A percentile compares a stretch with the other conserved stretches of the same genome.
phyloP scores from a whole-genome alignment of 2,888 invertebrate species.

The Sialis fuliginosa region DNA sequence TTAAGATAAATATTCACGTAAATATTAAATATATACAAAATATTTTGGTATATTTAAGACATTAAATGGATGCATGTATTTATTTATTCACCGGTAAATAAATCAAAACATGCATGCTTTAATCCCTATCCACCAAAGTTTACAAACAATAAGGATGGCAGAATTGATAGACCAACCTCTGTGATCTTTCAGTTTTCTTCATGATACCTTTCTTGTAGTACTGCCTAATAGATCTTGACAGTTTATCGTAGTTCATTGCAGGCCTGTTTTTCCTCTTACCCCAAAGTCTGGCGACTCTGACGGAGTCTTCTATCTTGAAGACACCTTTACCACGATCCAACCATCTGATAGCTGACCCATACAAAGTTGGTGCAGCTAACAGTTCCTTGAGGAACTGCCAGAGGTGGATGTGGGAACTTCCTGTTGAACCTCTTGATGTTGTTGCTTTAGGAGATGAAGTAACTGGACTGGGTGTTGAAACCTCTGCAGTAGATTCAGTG shows the following conservation, averaged over 20 bases:
- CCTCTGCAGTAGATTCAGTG: constrained; percentile 17
- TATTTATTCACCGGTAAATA: no score
- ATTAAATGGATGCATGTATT: no score
- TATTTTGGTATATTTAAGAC: no score
- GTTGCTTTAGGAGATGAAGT: constrained; percentile 15
- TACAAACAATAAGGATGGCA: constrained; percentile 85
- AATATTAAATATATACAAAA: no score
- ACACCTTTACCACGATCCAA: constrained; percentile 85
- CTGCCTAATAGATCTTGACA: constrained; percentile 92
- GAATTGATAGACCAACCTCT: constrained; percentile 97
- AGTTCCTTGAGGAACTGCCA: constrained; percentile 99
- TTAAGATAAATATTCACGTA: no score
- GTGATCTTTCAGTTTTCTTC: constrained; percentile 97
- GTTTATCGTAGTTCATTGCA: constrained; percentile 99
- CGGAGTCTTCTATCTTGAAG: constrained; percentile 98
- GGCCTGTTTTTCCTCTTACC: constrained; percentile 95
- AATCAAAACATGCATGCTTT: no score
- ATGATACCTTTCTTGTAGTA: constrained; percentile 99
- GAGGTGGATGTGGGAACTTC: constrained; percentile 81
- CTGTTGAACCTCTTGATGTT: constrained; percentile 15
- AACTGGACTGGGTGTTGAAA: constrained; percentile 1
- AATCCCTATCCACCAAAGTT: constrained; percentile 11
- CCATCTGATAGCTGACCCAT: constrained; percentile 95
- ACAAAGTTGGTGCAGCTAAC: constrained; percentile 68
- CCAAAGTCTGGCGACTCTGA: constrained; percentile 93